phyloP scores from a whole-genome alignment of 2,113 vertebrate genomes.

The Myiozetetes cayanensis region DNA sequence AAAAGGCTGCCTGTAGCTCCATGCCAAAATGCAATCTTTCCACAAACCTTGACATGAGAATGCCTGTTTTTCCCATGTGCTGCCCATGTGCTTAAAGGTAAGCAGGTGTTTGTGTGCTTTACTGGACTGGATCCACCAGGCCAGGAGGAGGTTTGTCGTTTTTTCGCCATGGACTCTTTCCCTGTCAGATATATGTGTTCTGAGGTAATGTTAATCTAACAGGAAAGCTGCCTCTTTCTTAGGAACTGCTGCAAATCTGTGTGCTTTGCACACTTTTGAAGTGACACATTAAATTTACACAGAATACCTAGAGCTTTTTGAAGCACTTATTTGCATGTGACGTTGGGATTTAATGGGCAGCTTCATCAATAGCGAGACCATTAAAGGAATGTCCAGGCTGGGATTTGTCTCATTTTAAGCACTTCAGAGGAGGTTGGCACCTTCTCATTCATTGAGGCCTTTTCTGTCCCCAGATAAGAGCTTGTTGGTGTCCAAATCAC shows the following conservation, averaged over 20 bases:
- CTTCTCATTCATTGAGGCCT: not conserved
- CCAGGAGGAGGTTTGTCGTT: not conserved
- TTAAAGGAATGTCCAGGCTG: not conserved
- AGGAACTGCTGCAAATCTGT: not conserved
- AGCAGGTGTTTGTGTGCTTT: not conserved
- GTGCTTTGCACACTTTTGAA: not conserved
- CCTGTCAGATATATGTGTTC: not conserved
- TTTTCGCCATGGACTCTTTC: not conserved
- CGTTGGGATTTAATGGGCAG: not conserved
- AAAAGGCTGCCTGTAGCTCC: not conserved
- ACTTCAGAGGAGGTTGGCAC: not conserved
- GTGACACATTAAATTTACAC: not conserved
- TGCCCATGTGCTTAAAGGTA: not conserved
- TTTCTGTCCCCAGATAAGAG: not conserved
- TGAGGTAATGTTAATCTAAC: not conserved
- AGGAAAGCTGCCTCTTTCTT: not conserved
- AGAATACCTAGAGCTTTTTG: not conserved
- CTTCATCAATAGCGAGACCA: fast-evolving
- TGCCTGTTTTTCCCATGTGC: not conserved
- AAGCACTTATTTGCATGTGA: not conserved
- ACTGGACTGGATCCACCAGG: not conserved
- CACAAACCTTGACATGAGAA: not conserved
- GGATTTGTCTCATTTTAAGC: not conserved
- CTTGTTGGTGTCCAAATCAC: not conserved
- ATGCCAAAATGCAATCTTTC: not conserved